Evolutionary conservation across 1,140 invertebrate genomes (phyloP), one percentile per base, ranked within the genome.

Genomic region (Drosophila nasuta): DNA sequence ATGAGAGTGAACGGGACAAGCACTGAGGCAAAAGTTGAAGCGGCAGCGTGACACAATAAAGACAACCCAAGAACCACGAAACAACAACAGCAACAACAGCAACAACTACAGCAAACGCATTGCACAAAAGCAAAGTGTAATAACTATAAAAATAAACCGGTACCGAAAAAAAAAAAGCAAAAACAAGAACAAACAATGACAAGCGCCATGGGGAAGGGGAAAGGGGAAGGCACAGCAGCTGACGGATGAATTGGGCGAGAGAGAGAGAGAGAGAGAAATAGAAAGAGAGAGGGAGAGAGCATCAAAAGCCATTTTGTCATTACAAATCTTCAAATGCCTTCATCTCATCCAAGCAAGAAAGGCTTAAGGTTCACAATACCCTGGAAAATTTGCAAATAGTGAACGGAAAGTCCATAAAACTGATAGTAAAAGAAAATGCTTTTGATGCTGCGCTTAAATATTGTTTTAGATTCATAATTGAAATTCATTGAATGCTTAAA

Each of bases 71-170:
- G 33, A 75, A 30, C 17, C 46, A 15, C 41, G 54, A 33, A 60
- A 56, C 58, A 46, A 30, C 45, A 63, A 56, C 72, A 75, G 38
- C 11, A 68, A 64, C 13, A 13, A 13, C 13, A 13, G 43, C 30
- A 52, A 46, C 28, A 60, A 43, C 54, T 17, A 17, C 30, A 56
- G 38, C 11, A 68, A 64, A 13, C 25, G 28, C 80, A 73, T 60
- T 83, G 67, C 65, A 85, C 78, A 78, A 71, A 86, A 56, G 74
- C 82, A 72, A 73, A 73, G 82, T 81, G 82, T 85, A 85, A 86
- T 85, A 85, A 85, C 82, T 81, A 85, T 85, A 85, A 85, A 85
- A 85, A 85, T 85, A 83, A 83, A 83, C 77, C 77, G 81, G 68
- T 74, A 62, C 60, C 60, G 48, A 77, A 73, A 38, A 25, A 73